Percentiles rank a stretch among this genome's conserved stretches.
Conservation (phyloP, 2,797 vertebrate genomes). For the Rhinella marina region DNA sequence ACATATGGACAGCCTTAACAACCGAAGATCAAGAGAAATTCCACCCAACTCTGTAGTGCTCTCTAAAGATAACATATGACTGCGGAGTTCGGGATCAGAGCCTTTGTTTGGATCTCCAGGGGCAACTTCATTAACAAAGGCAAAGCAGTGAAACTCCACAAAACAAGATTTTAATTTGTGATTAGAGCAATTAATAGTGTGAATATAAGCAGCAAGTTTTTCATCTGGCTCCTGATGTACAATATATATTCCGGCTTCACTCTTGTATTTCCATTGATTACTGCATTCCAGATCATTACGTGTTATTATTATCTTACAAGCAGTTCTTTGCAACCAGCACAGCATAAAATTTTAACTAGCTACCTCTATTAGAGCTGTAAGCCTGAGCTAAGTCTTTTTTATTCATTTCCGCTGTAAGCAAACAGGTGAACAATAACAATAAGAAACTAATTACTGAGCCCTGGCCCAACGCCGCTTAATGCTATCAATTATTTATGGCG, state of each 20-base stretch:
- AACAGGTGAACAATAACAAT: conserved; percentile 54
- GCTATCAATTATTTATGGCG: conserved; percentile 26
- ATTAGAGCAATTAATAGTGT: conserved; percentile 6
- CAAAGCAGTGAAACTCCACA: neutral
- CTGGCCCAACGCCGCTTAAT: neutral
- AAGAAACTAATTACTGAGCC: conserved; percentile 58
- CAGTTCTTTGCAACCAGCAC: neutral
- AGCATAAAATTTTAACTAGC: conserved; percentile 31
- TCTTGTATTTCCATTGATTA: conserved; percentile 7
- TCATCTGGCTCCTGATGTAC: neutral
- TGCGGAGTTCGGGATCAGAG: neutral
- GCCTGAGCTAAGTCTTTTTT: conserved; percentile 29
- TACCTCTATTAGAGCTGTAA: conserved; percentile 10
- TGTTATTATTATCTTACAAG: conserved; percentile 12
- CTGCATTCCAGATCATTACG: neutral
- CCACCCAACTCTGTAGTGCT: neutral
- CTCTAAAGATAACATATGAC: conserved; percentile 10
- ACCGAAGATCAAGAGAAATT: neutral
- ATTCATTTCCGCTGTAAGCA: conserved; percentile 62
- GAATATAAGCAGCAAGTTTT: neutral
- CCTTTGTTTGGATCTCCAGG: neutral
- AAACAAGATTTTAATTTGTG: conserved; percentile 8
- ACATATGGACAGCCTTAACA: no score
- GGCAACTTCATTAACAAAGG: conserved; percentile 58
- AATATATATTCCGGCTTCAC: neutral